Conservation (phyloP, 2,888 invertebrate genomes). For the Cheilosia urbana region DNA sequence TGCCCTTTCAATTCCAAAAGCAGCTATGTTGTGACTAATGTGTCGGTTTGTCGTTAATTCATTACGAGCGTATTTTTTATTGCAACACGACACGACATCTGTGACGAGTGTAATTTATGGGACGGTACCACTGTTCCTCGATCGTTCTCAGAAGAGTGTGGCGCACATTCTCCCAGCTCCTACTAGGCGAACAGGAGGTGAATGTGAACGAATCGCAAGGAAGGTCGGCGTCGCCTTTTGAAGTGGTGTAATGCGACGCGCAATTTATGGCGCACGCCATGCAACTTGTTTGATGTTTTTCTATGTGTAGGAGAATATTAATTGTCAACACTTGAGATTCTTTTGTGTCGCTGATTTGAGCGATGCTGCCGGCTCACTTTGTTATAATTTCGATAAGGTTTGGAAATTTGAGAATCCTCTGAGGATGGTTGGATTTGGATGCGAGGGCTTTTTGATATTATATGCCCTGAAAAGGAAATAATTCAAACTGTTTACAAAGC, state of each 20-base stretch:
- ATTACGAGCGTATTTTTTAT: conserved; percentile 56
- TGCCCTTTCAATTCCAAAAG: conserved; percentile 60
- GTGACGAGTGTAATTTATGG: conserved; percentile 70
- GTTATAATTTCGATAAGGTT: background rate
- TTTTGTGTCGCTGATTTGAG: conserved; percentile 64
- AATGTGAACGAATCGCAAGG: background rate
- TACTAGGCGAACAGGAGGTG: conserved; percentile 16
- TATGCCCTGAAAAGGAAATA: too few relatives aligned
- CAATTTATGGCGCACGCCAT: conserved; percentile 73
- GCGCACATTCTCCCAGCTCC: conserved; percentile 11
- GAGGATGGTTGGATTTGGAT: conserved; percentile 12
- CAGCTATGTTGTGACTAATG: conserved; percentile 70
- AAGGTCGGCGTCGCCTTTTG: conserved; percentile 40
- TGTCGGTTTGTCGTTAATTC: conserved; percentile 73
- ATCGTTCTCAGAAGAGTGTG: conserved; percentile 48
- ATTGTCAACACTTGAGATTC: conserved; percentile 72
- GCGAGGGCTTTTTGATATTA: conserved; percentile 2
- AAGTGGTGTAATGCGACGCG: conserved; percentile 65
- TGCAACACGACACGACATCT: conserved; percentile 62
- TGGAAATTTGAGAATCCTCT: conserved; percentile 60
- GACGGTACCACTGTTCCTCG: conserved; percentile 50
- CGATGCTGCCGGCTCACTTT: background rate
- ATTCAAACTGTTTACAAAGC: too few relatives aligned
- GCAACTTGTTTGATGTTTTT: conserved; percentile 71
- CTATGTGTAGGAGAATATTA: conserved; percentile 58